Conservation (phyloP, 2,888 invertebrate species). For the Hedya salicella region DNA sequence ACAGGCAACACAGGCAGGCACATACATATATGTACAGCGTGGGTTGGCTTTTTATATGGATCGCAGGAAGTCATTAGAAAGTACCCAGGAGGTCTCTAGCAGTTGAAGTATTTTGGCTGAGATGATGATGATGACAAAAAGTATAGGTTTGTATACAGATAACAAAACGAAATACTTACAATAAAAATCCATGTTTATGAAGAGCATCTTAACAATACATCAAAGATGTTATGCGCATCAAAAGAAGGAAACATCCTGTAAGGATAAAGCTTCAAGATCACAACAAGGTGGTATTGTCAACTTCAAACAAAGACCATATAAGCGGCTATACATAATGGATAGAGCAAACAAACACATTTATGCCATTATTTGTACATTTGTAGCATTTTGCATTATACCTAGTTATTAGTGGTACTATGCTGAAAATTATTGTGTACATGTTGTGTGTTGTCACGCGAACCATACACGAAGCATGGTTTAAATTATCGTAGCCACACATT, state of each 20-base stretch:
- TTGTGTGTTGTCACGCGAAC: slow-evolving; percentile 12
- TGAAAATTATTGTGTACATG: slow-evolving; percentile 13
- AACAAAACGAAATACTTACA: neutral
- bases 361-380: slow-evolving; percentile 14
- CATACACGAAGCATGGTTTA: neutral
- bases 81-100: no score
- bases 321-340: neutral
- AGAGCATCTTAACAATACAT: neutral
- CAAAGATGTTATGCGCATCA: neutral
- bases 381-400: slow-evolving; percentile 11
- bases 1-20: no score
- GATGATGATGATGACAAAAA: no score
- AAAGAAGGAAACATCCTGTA: slow-evolving; percentile 4
- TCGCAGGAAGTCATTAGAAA: no score
- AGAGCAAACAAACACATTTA: slow-evolving; percentile 2
- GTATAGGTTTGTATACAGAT: no score
- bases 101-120: no score
- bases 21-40: no score
- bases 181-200: neutral
- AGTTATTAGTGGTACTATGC: slow-evolving; percentile 3
- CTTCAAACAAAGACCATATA: slow-evolving; percentile 1
- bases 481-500: slow-evolving; percentile 9
- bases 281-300: slow-evolving; percentile 6
- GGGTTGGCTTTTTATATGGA: no score
- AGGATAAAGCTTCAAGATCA: slow-evolving; percentile 5